These are phyloP conservation scores for Ibycter americanus DNA, from an alignment of 2,797 vertebrate species.

Conservation along the genomic window DNA sequence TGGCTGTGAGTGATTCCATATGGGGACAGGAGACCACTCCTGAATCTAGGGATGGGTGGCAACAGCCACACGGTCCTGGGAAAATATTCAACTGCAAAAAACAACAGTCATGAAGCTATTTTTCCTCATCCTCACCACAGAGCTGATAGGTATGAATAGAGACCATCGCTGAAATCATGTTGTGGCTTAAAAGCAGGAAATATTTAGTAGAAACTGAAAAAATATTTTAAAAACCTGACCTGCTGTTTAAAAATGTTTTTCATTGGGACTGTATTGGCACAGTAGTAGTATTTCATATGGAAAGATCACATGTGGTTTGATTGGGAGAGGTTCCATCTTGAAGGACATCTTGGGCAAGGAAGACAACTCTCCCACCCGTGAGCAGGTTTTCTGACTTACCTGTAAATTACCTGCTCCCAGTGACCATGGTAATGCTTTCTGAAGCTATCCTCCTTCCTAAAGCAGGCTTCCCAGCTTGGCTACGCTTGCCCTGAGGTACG, in stretches of 20 bases:
- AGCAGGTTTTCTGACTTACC: background rate
- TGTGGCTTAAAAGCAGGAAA: background rate
- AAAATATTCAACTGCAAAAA: background rate
- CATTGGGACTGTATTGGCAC: background rate
- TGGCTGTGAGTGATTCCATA: background rate
- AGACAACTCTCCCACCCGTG: background rate
- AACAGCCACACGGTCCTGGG: background rate
- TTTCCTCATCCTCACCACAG: background rate
- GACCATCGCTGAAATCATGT: accelerated
- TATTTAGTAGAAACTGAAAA: background rate
- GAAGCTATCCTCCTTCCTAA: background rate
- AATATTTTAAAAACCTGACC: background rate
- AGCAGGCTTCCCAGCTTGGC: background rate
- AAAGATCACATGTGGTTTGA: background rate
- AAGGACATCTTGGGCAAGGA: background rate
- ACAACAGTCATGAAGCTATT: background rate
- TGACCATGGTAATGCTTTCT: background rate
- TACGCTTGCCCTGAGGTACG: background rate
- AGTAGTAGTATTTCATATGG: background rate
- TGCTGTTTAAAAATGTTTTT: background rate
- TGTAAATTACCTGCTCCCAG: background rate
- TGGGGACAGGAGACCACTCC: background rate
- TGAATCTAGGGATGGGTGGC: background rate
- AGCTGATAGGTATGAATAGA: background rate
- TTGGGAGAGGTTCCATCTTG: background rate